These are phyloP conservation scores for Eilema griseolum DNA, from an alignment of 2,888 invertebrate genomes.

Conservation along the genomic window DNA sequence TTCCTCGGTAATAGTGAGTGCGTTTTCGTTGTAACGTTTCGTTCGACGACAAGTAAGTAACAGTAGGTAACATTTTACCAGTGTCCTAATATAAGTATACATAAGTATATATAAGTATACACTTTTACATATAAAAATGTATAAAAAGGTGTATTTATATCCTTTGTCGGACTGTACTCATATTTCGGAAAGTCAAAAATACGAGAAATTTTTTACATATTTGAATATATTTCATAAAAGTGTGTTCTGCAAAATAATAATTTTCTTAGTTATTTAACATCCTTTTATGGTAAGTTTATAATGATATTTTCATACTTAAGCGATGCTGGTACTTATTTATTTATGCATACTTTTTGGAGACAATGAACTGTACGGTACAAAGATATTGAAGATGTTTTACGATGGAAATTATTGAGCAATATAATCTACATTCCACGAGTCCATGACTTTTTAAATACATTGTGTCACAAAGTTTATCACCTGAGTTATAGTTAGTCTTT, in stretches of 20 bases:
- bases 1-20: constrained; percentile 62
- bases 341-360: background rate
- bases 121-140: no score
- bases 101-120: no score
- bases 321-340: background rate
- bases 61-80: background rate
- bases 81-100: background rate
- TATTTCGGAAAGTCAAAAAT: no score
- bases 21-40: constrained; percentile 53
- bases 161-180: no score
- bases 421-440: background rate
- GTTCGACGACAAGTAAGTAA: background rate
- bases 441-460: background rate
- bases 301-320: background rate
- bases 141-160: no score
- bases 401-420: background rate
- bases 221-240: no score
- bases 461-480: background rate
- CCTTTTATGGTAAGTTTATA: background rate
- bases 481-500: background rate
- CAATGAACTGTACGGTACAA: background rate
- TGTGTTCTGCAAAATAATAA: no score
- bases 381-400: background rate
- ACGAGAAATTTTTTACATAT: no score
- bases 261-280: no score